Percentiles rank a stretch among this genome's conserved stretches.
These are phyloP conservation scores for Porites evermanni DNA, from an alignment of 92 coral and sea anemone species.

Conservation along the genomic window DNA sequence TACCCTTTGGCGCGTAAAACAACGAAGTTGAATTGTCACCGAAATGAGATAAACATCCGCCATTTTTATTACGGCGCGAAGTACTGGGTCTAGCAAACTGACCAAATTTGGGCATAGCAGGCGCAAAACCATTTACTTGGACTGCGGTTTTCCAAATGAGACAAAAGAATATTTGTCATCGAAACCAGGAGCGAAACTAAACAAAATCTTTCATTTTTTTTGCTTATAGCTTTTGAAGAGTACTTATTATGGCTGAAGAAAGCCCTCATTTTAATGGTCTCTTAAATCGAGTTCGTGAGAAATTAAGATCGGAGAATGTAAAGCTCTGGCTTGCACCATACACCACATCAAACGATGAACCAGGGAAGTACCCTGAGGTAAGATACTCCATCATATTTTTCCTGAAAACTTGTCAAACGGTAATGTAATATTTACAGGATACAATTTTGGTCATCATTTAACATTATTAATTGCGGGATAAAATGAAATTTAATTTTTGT, in stretches of 20 bases:
- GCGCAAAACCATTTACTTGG: slow-evolving; percentile 7
- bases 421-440: neutral
- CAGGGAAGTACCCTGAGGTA: slow-evolving; percentile 83
- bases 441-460: too few species aligned
- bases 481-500: too few species aligned
- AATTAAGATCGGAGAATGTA: slow-evolving; percentile 82
- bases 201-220: neutral
- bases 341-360: slow-evolving; percentile 69
- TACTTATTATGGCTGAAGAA: slow-evolving; percentile 45
- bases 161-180: slow-evolving; percentile 10
- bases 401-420: too few species aligned
- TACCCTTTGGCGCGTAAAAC: neutral
- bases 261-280: slow-evolving; percentile 66
- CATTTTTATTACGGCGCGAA: slow-evolving; percentile 34
- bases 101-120: slow-evolving; percentile 40
- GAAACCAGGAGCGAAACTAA: slow-evolving; percentile 12
- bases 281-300: slow-evolving; percentile 71
- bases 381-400: too few species aligned
- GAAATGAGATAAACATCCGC: slow-evolving; percentile 24
- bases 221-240: neutral
- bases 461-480: too few species aligned
- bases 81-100: slow-evolving; percentile 11
- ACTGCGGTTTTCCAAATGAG: slow-evolving; percentile 53
- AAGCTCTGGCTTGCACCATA: slow-evolving; percentile 92
- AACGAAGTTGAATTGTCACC: too few species aligned